phyloP scores from a whole-genome alignment of 2,888 invertebrate species.

The Alloscopus bannaensis region DNA sequence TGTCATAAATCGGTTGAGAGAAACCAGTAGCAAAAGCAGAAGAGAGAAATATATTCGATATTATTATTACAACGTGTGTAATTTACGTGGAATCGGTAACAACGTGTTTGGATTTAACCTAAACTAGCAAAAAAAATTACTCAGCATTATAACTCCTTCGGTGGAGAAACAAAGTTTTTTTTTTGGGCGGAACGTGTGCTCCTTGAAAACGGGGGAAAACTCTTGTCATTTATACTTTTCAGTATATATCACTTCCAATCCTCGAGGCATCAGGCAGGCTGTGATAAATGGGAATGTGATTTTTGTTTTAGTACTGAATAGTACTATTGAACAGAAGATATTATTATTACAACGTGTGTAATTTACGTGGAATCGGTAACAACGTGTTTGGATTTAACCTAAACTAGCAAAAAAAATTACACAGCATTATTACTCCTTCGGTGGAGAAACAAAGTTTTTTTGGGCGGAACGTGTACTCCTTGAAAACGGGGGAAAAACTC shows the following conservation, averaged over 20 bases:
- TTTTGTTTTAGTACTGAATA: conserved; percentile 53
- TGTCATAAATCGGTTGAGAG: too few species aligned
- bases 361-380: conserved; percentile 47
- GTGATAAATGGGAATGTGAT: conserved; percentile 52
- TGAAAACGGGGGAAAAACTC: conserved; percentile 37
- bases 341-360: conserved; percentile 24
- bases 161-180: too few species aligned
- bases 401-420: conserved; percentile 23
- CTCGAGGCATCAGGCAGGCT: neutral
- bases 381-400: neutral
- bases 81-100: conserved; percentile 47
- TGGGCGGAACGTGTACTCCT: conserved; percentile 24
- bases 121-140: conserved; percentile 23
- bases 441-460: too few species aligned
- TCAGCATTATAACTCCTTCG: too few species aligned
- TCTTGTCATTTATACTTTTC: conserved; percentile 56
- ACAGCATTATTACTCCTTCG: too few species aligned
- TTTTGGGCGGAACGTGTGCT: conserved; percentile 31
- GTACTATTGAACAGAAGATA: conserved; percentile 11
- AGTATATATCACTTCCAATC: conserved; percentile 36
- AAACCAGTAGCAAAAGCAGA: too few species aligned
- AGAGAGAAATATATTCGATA: too few species aligned
- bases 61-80: conserved; percentile 24
- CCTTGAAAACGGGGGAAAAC: conserved; percentile 31
- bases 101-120: neutral